phyloP scores from a whole-genome alignment of 2,113 vertebrate species.

The Grallaria varia region DNA sequence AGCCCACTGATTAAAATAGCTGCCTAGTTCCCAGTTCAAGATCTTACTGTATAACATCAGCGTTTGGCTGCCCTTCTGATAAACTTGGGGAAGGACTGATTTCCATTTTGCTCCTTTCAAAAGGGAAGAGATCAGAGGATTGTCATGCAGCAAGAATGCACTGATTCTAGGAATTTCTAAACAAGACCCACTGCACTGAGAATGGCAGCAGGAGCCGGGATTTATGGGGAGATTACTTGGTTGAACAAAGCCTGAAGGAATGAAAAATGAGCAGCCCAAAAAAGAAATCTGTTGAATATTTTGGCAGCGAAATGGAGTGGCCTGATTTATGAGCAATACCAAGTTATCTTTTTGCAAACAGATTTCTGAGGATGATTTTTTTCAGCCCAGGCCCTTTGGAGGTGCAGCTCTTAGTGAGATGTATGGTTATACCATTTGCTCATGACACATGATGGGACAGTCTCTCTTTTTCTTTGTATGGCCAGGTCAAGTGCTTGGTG shows the following conservation, averaged over 20 bases:
- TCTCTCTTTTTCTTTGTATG: background rate
- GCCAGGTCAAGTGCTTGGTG: background rate
- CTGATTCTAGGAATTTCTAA: constrained; percentile 36
- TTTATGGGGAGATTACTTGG: constrained; percentile 41
- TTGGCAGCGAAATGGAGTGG: constrained; percentile 60
- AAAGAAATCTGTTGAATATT: constrained; percentile 41
- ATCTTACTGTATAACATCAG: constrained; percentile 78
- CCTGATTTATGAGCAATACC: constrained; percentile 65
- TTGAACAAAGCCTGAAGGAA: constrained; percentile 34
- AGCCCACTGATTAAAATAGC: constrained; percentile 54
- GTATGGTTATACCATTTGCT: background rate
- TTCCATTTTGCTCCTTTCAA: constrained; percentile 64
- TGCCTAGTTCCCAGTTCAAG: constrained; percentile 38
- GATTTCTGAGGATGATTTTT: constrained; percentile 29
- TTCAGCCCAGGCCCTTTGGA: constrained; percentile 26
- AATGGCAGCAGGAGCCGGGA: constrained; percentile 22
- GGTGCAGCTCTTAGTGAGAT: constrained; percentile 20
- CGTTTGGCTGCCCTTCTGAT: constrained; percentile 87
- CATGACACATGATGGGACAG: background rate
- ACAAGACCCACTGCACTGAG: constrained; percentile 16
- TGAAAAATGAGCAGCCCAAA: constrained; percentile 25
- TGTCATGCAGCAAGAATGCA: constrained; percentile 68
- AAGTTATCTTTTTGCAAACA: constrained; percentile 64
- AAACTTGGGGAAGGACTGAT: constrained; percentile 75
- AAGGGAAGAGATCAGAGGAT: constrained; percentile 55